Evolutionary conservation across 1,140 invertebrate species (phyloP).

Genomic region (Drosophila baimaii): DNA sequence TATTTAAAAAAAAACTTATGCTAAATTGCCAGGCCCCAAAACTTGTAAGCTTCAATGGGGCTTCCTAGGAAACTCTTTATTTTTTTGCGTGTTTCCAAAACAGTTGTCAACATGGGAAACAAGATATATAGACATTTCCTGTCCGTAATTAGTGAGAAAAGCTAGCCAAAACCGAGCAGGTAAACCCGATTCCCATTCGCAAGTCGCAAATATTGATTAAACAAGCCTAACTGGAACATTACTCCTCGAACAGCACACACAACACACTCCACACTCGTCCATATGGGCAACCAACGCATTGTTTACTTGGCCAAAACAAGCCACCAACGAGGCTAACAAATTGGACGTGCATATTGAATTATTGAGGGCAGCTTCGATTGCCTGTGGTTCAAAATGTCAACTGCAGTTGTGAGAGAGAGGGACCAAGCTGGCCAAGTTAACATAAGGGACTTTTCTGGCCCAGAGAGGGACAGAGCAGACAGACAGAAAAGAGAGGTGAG

Average conservation of each 20-base stretch:
- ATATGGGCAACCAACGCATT: conserved; percentile 56
- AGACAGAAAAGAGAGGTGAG: background rate
- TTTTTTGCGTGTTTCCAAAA: conserved; percentile 28
- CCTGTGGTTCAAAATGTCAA: conserved; percentile 39
- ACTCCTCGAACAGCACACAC: conserved; percentile 6
- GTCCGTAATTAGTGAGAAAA: conserved; percentile 34
- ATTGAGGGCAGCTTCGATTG: conserved; percentile 59
- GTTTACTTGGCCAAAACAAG: conserved; percentile 71
- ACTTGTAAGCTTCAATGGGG: conserved; percentile 20
- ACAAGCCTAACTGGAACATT: conserved; percentile 43
- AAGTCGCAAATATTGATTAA: conserved; percentile 54
- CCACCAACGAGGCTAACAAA: conserved; percentile 46
- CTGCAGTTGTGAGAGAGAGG: conserved; percentile 23
- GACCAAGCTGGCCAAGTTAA: conserved; percentile 7
- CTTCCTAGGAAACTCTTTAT: conserved; percentile 28
- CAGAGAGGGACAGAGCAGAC: background rate
- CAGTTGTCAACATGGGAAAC: conserved; percentile 17
- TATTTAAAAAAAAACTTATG: no score
- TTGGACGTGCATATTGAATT: conserved; percentile 62
- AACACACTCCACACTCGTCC: background rate
- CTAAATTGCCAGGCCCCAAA: conserved; percentile 33
- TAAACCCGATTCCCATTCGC: conserved; percentile 17
- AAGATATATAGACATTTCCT: conserved; percentile 28
- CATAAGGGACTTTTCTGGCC: conserved; percentile 1
- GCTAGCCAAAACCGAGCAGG: conserved; percentile 14